Conservation (phyloP, 1,140 invertebrate genomes). For the Drosophila sechellia region DNA sequence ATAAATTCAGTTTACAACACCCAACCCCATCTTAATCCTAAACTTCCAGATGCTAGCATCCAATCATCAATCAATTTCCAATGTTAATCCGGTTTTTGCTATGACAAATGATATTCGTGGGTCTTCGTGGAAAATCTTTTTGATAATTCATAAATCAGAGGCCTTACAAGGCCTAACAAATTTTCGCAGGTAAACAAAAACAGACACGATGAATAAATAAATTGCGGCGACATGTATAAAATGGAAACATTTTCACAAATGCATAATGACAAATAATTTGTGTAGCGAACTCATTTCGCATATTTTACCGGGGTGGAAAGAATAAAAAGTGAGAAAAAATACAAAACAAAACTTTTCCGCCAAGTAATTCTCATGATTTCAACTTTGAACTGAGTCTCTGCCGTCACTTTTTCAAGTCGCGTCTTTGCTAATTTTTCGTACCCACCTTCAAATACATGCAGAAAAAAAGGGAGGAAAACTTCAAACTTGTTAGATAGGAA, state of each 20-base stretch:
- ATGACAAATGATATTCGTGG: constrained; percentile 39
- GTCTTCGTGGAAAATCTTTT: constrained; percentile 10
- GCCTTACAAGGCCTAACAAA: background rate
- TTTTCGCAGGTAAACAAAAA: constrained; percentile 38
- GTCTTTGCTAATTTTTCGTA: constrained; percentile 50
- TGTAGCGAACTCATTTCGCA: constrained; percentile 40
- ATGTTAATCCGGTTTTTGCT: constrained; percentile 26
- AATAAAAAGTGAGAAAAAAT: constrained; percentile 20
- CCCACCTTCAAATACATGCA: constrained; percentile 31
- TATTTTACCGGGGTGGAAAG: constrained; percentile 19
- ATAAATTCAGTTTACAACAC: too few relatives aligned
- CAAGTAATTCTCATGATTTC: constrained; percentile 73
- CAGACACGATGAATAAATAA: constrained; percentile 42
- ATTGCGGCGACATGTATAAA: constrained; percentile 25
- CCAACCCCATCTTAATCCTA: background rate
- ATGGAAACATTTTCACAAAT: constrained; percentile 48
- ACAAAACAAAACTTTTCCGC: constrained; percentile 42
- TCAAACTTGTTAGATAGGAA: constrained; percentile 57
- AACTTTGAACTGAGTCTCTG: constrained; percentile 52
- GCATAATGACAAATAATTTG: constrained; percentile 62
- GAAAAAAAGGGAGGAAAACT: constrained; percentile 22
- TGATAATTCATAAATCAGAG: constrained; percentile 42
- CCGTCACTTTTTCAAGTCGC: constrained; percentile 42
- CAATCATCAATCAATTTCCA: constrained; percentile 56
- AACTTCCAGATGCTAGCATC: constrained; percentile 12